Percentiles rank a stretch among this genome's conserved stretches.
Evolutionary conservation across 2,888 invertebrate species (phyloP).

Genomic region (Dorcus parallelipipedus): DNA sequence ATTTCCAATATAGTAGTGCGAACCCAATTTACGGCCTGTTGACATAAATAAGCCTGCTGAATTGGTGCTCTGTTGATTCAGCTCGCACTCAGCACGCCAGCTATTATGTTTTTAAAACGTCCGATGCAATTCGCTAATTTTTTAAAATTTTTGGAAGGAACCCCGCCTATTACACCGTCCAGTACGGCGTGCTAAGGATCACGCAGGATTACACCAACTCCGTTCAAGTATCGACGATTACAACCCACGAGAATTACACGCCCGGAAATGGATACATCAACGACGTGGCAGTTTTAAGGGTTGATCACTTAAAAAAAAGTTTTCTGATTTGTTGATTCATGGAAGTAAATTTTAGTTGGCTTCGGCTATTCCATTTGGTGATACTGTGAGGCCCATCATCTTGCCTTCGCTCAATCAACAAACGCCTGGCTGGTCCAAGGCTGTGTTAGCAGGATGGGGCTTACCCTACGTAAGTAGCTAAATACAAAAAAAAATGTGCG

Average conservation of each 20-base stretch:
- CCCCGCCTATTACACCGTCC: neutral
- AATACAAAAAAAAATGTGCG: neutral
- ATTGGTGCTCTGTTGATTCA: too few species aligned
- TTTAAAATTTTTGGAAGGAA: neutral
- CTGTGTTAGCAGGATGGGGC: constrained; percentile 22
- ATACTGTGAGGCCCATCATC: constrained; percentile 17
- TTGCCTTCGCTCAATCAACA: constrained; percentile 24
- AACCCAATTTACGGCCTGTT: too few species aligned
- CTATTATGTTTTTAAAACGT: neutral
- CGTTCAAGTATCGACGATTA: constrained; percentile 17
- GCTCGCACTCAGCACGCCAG: neutral
- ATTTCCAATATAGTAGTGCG: too few species aligned
- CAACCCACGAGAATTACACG: constrained; percentile 18
- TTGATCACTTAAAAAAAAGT: constrained; percentile 6
- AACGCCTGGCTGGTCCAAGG: constrained; percentile 21
- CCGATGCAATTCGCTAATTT: too few species aligned
- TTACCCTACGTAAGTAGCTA: constrained; percentile 16
- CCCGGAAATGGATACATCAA: constrained; percentile 19
- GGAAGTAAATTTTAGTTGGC: constrained; percentile 21
- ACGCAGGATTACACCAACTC: constrained; percentile 11
- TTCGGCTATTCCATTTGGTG: constrained; percentile 22
- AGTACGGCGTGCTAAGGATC: constrained; percentile 22
- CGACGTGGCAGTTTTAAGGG: constrained; percentile 29
- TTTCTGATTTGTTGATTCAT: constrained; percentile 10
- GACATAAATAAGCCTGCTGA: too few species aligned